Base-by-base conservation (phyloP, 1,140 invertebrate genomes). In the Cecropterus lyciades region DNA sequence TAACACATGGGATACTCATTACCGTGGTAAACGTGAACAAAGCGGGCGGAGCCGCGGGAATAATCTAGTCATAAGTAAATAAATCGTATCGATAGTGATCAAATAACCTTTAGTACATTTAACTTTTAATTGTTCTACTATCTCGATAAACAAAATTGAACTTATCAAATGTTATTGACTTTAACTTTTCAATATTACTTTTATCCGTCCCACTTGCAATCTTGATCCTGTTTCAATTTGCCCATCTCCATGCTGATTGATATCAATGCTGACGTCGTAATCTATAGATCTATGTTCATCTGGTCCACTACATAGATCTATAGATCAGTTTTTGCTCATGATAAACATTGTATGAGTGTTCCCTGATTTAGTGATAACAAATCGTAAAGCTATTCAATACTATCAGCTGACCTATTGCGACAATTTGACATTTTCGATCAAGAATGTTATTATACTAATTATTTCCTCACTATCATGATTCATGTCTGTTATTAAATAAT, bases 81-180 rank as follows among this genome's bases (percentile, higher is more conserved):
- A 51, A 51, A 16, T 27, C 20, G 11, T 33, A 11, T 30, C 20
- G 17, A n/a, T 10, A 33, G 42, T 46, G 51, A 56, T 48, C 11
- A 11, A 14, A 20, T 56, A 56, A 56, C 33, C 33, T 42, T 56
- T 42, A 42, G n/a, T 16, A 56, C 10, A 20, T n/a, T 56, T 56
- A 56, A 56, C 10, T 56, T 42, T 56, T 30, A 42, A 56, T 56
- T 42, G 15, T 15, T 11, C n/a, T n/a, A 17, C 9, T 24, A 56
- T 42, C 37, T 56, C 11, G 37, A 56, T 56, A 42, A 42, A 17
- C 53, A 56, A 56, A 17, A 13, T 42, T 20, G 16, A 16, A 10
- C 40, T n/a, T n/a, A n/a, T 0, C 52, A 55, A 55, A 55, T 42
- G 37, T 55, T 55, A 55, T 55, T 55, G 51, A 30, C 51, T 53